A percentile compares a stretch with the other conserved stretches of the same genome.
phyloP scores from a whole-genome alignment of 2,888 invertebrate genomes.

The Syritta pipiens region DNA sequence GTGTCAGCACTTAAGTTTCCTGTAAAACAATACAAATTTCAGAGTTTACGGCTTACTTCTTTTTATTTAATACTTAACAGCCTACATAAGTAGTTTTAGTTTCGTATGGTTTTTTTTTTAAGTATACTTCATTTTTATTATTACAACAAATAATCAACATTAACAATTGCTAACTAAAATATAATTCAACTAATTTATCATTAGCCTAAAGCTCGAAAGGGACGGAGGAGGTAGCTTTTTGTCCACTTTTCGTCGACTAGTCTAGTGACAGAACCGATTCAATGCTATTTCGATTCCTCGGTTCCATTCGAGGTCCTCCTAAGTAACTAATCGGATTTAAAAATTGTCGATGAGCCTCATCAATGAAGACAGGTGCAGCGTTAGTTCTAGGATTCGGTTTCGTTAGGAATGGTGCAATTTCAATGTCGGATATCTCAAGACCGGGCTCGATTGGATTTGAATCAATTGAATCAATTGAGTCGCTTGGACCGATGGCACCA shows the following conservation, averaged over 20 bases:
- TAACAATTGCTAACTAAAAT: background rate
- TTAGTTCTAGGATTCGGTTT: conserved; percentile 69
- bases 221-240: conserved; percentile 31
- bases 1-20: too few relatives aligned
- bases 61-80: too few relatives aligned
- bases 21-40: too few relatives aligned
- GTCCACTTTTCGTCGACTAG: conserved; percentile 73
- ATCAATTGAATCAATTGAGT: too few relatives aligned
- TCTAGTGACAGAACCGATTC: conserved; percentile 86
- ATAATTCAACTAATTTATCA: conserved; percentile 12
- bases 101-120: too few relatives aligned
- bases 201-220: background rate
- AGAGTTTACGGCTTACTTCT: too few relatives aligned
- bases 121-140: too few relatives aligned
- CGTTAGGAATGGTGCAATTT: conserved; percentile 72
- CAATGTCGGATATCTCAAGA: conserved; percentile 68
- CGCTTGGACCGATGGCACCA: too few relatives aligned
- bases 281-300: conserved; percentile 82
- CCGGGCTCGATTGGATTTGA: too few relatives aligned
- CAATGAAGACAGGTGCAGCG: conserved; percentile 81
- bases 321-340: conserved; percentile 86
- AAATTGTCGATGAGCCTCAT: conserved; percentile 81
- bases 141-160: conserved; percentile 9
- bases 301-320: conserved; percentile 82
- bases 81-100: too few relatives aligned